Conservation (phyloP, 2,888 invertebrate species). For the Pandemis heparana region DNA sequence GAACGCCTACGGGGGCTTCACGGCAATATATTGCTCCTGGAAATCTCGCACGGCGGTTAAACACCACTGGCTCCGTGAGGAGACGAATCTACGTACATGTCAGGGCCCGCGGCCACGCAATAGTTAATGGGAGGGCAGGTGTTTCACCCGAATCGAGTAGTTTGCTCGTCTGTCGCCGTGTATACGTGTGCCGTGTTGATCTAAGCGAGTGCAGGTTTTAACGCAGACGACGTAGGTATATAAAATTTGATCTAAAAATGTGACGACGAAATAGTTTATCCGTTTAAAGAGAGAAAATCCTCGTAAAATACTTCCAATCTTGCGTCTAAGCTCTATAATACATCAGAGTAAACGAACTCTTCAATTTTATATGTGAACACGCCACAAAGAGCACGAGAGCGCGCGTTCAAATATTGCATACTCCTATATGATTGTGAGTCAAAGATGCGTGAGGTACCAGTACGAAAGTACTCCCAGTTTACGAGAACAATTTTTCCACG, state of each 20-base stretch:
- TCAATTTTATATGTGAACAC: constrained; percentile 7
- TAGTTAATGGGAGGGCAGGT: constrained; percentile 18
- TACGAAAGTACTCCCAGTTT: neutral
- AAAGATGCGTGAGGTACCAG: neutral
- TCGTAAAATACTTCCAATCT: constrained; percentile 5
- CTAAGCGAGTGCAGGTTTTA: constrained; percentile 22
- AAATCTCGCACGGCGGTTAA: constrained; percentile 34
- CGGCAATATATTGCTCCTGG: constrained; percentile 40
- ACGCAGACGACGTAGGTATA: neutral
- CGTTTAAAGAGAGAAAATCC: neutral
- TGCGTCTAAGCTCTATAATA: constrained; percentile 5
- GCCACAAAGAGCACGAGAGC: neutral
- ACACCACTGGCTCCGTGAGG: constrained; percentile 26
- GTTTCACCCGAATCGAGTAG: constrained; percentile 26
- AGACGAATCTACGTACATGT: constrained; percentile 19
- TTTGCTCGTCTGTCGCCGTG: constrained; percentile 24
- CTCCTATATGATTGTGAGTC: constrained; percentile 2
- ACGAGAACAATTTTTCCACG: constrained; percentile 5
- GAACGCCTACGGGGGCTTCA: constrained; percentile 27
- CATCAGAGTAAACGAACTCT: constrained; percentile 9
- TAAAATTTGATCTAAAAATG: constrained; percentile 1
- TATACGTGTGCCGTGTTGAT: constrained; percentile 18
- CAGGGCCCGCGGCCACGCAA: neutral
- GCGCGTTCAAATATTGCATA: constrained; percentile 7
- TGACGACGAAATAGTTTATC: neutral